Evolutionary conservation across 2,888 invertebrate genomes (phyloP).

Genomic region (Apomyelois bistriatella): DNA sequence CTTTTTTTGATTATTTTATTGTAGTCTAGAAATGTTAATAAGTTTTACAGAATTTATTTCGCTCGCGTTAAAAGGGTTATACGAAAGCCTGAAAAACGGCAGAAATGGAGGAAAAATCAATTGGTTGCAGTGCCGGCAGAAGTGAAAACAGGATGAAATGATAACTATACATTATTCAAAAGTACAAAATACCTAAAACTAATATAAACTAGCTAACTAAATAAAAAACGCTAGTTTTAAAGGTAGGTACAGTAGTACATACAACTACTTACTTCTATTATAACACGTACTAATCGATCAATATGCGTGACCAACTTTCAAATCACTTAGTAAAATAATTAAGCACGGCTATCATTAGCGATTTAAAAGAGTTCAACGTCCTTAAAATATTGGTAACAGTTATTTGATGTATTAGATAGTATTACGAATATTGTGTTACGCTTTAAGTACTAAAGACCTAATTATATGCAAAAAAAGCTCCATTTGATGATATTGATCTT

Average conservation of each 20-base stretch:
- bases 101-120: too few species aligned
- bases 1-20: too few species aligned
- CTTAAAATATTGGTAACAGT: conserved; percentile 20
- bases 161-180: too few species aligned
- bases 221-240: not conserved
- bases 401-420: conserved; percentile 12
- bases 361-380: conserved; percentile 19
- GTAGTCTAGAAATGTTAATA: too few species aligned
- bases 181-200: too few species aligned
- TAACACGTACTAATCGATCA: not conserved
- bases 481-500: conserved; percentile 38
- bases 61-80: too few species aligned
- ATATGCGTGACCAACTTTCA: conserved; percentile 4
- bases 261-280: not conserved
- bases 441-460: not conserved
- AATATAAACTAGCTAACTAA: too few species aligned
- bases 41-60: too few species aligned
- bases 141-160: too few species aligned
- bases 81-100: too few species aligned
- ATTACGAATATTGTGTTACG: not conserved
- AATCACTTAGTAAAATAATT: conserved; percentile 11
- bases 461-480: not conserved
- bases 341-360: conserved; percentile 1
- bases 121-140: too few species aligned
- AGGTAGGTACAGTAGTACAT: not conserved